phyloP scores from a whole-genome alignment of 1,140 invertebrate genomes.

The Hermetia illucens region DNA sequence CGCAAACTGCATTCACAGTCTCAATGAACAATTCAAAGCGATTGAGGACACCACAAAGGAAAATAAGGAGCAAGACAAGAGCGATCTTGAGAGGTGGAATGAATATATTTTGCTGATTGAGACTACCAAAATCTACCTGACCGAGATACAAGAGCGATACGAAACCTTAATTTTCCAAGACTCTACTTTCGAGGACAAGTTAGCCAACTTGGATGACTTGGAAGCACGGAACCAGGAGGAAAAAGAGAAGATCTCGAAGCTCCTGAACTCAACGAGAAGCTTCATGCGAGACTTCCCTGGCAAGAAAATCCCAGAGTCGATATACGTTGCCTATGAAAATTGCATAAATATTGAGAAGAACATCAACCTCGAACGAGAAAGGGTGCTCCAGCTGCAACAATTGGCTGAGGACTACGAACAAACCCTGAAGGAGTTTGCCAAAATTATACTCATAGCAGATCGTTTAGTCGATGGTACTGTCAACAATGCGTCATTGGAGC shows the following conservation, averaged over 20 bases:
- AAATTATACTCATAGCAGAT: conserved; percentile 70
- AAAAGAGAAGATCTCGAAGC: conserved; percentile 18
- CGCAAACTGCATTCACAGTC: conserved; percentile 32
- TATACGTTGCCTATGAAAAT: conserved; percentile 47
- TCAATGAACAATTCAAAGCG: conserved; percentile 38
- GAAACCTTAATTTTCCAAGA: conserved; percentile 17
- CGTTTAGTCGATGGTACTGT: conserved; percentile 59
- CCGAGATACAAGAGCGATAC: conserved; percentile 19
- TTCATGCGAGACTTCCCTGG: conserved; percentile 47
- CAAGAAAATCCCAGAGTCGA: conserved; percentile 46
- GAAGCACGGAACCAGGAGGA: conserved; percentile 21
- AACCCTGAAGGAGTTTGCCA: conserved; percentile 67
- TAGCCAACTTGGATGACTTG: conserved; percentile 21
- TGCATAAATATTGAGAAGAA: conserved; percentile 49
- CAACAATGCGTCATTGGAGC: conserved; percentile 53
- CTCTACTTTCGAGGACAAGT: conserved; percentile 19
- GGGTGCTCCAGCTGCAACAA: conserved; percentile 51
- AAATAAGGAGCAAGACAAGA: conserved; percentile 41
- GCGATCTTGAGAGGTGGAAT: conserved; percentile 50
- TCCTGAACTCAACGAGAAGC: conserved; percentile 37
- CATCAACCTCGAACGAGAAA: conserved; percentile 54
- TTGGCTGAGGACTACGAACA: conserved; percentile 74
- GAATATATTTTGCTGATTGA: conserved; percentile 36
- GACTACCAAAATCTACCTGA: conserved; percentile 11
- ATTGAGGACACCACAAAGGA: conserved; percentile 45